Evolutionary conservation across 2,797 vertebrate species (phyloP), one percentile per base, ranked within the genome.

Genomic region (Pipistrellus pipistrellus): DNA sequence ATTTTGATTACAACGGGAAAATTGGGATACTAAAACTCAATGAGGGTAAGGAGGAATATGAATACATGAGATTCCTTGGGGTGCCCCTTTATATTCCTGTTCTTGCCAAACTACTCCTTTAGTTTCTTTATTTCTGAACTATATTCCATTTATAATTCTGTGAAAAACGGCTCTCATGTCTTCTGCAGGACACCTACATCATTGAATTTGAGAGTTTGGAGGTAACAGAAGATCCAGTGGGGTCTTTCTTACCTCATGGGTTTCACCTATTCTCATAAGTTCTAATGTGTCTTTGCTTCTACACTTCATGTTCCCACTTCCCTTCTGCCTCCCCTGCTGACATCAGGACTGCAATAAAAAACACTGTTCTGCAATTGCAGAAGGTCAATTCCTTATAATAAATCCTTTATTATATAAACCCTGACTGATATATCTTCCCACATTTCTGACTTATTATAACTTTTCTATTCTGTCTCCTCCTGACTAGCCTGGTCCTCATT

Each of bases 1-100:
- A 90, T 44, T 90, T 83, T 85, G 46, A 72, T 59, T 72, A 90
- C 46, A 41, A 88, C 72, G 62, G 25, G 38, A 13, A 77, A 80
- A 59, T 30, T 44, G 10, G 68, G 15, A 25, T 59, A 66, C 32
- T 53, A 55, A 1, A 88, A 25, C 46, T 93, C 46, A 88, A 14
- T 41, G 25, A 35, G 0, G 9, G 38, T 44, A 73, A 69, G n/a
- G n/a, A 92, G 12, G 32, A 53, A 9, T 57, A 53, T 75, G 30
- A 90, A 91, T 72, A 32, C 27, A 69, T 55, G 57, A 71, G n/a
- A 75, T 71, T 20, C n/a, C 27, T 23, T 25, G 35, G 59, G 18
- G 11, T 12, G 85, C 12, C 13, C 77, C 46, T 72, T 77, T 27
- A 2, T 38, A 73, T 14, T 93, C 32, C 55, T 30, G 62, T 64